phyloP scores from a whole-genome alignment of 2,797 vertebrate genomes.

The Graptemys geographica region DNA sequence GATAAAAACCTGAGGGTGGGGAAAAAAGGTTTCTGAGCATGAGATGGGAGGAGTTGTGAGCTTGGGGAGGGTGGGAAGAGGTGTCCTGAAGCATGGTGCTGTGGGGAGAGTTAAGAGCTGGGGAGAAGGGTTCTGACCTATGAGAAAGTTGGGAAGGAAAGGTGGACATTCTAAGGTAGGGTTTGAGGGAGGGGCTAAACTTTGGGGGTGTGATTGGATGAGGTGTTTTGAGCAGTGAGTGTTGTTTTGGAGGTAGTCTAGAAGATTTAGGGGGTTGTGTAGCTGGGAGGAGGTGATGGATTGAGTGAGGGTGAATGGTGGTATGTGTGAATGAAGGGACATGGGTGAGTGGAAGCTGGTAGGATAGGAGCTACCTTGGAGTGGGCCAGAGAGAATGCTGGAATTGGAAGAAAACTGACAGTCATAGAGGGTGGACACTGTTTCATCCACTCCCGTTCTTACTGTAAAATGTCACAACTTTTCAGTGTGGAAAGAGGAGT shows the following conservation, averaged over 20 bases:
- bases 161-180: background rate
- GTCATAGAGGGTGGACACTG: background rate
- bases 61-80: background rate
- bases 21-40: background rate
- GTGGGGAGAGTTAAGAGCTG: background rate
- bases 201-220: too few species aligned
- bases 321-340: background rate
- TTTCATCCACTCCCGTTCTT: background rate
- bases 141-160: background rate
- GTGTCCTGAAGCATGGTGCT: background rate
- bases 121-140: background rate
- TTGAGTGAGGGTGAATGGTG: background rate
- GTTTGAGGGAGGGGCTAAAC: background rate
- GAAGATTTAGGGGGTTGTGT: background rate
- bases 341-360: background rate
- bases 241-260: background rate
- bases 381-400: background rate
- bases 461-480: background rate
- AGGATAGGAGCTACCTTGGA: background rate
- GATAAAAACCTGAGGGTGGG: background rate
- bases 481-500: background rate
- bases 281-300: background rate
- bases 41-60: background rate
- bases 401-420: background rate
- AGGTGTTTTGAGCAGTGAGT: background rate